Conservation (phyloP, 2,113 vertebrate genomes). For the Coptodon rendalli region DNA sequence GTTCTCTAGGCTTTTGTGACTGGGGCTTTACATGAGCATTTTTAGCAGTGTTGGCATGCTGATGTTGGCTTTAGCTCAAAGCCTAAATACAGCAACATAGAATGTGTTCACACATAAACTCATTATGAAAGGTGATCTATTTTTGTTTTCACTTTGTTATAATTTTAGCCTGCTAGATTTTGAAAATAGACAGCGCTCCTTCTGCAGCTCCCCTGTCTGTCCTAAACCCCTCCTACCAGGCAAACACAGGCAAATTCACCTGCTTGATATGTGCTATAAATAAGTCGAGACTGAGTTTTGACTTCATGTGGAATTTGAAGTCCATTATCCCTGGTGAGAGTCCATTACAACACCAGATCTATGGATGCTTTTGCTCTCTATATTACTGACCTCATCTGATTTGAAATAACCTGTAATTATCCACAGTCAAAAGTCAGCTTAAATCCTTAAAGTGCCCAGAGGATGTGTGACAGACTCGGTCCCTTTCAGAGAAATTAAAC, state of each 20-base stretch:
- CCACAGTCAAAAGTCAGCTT: not conserved
- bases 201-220: not conserved
- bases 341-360: not conserved
- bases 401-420: not conserved
- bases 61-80: not conserved
- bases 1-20: not conserved
- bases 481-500: not conserved
- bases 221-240: not conserved
- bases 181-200: not conserved
- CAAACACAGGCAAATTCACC: not conserved
- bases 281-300: not conserved
- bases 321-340: not conserved
- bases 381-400: not conserved
- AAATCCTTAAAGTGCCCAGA: not conserved
- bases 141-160: not conserved
- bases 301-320: not conserved
- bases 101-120: not conserved
- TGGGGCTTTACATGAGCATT: not conserved
- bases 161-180: not conserved
- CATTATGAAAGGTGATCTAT: not conserved
- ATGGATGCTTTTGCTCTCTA: not conserved
- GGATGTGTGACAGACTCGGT: not conserved
- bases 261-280: not conserved
- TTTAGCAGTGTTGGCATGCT: not conserved
- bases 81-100: not conserved